These are phyloP conservation scores for Odontothrips loti DNA, from an alignment of 2,888 invertebrate genomes.

Conservation along the genomic window DNA sequence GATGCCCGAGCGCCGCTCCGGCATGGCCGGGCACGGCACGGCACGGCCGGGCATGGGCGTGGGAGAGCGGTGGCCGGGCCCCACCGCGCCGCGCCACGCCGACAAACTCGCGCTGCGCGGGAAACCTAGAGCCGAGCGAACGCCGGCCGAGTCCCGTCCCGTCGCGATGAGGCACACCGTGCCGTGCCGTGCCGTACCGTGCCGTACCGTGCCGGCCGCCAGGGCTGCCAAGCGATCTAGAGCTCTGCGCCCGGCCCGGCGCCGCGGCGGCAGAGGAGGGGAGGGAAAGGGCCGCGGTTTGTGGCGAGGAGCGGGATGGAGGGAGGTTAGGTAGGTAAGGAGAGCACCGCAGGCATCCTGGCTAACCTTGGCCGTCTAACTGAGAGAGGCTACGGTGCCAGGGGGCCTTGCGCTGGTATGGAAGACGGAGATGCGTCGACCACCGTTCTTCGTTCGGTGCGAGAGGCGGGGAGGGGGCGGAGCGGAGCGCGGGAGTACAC, in stretches of 20 bases:
- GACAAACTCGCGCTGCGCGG: background rate
- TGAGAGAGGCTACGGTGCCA: background rate
- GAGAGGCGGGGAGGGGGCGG: background rate
- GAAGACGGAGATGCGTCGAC: no score
- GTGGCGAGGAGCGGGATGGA: no score
- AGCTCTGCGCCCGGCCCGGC: background rate
- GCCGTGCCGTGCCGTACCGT: background rate
- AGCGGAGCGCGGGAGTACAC: background rate
- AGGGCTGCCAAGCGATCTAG: background rate
- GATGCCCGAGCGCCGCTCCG: no score
- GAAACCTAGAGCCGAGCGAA: no score
- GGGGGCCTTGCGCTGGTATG: no score
- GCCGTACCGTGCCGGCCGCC: background rate
- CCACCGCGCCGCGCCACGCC: background rate
- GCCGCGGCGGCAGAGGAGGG: background rate
- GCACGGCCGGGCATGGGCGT: background rate
- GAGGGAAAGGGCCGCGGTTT: no score
- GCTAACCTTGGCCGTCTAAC: background rate
- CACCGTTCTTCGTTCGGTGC: no score
- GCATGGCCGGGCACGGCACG: no score
- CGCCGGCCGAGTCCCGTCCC: background rate
- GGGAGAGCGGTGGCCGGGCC: constrained; percentile 2
- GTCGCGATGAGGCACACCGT: background rate
- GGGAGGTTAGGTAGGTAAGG: background rate
- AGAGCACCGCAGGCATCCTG: background rate